These are phyloP conservation scores for Phalacrocorax brasilianus DNA, from an alignment of 2,113 vertebrate genomes.

Conservation along the genomic window DNA sequence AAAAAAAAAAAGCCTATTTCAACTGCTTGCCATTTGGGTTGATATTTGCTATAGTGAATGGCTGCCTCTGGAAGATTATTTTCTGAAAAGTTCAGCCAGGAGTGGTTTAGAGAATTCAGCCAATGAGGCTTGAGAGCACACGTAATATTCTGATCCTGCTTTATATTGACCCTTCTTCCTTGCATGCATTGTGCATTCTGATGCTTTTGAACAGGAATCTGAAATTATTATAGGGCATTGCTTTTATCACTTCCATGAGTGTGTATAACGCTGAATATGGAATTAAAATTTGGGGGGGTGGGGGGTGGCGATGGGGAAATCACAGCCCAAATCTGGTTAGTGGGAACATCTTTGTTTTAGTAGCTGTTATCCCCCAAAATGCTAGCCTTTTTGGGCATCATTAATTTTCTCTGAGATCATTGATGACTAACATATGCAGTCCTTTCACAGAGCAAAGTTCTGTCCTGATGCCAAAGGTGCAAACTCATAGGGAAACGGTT, in stretches of 20 bases:
- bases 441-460: neutral
- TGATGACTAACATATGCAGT: neutral
- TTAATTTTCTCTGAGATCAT: neutral
- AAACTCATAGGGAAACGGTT: neutral
- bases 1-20: neutral
- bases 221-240: neutral
- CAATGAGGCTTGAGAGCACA: neutral
- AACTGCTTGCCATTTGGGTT: neutral
- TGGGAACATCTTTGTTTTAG: neutral
- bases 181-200: neutral
- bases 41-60: neutral
- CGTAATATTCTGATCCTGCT: neutral
- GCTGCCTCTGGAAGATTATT: neutral
- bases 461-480: neutral
- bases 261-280: neutral
- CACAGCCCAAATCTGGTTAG: neutral
- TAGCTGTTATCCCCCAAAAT: neutral
- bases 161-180: neutral
- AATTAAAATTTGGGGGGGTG: neutral
- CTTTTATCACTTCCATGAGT: neutral
- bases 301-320: neutral
- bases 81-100: neutral
- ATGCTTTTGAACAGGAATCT: neutral
- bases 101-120: neutral
- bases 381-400: neutral